phyloP scores from a whole-genome alignment of 2,888 invertebrate species.

The Heliconius hortense region DNA sequence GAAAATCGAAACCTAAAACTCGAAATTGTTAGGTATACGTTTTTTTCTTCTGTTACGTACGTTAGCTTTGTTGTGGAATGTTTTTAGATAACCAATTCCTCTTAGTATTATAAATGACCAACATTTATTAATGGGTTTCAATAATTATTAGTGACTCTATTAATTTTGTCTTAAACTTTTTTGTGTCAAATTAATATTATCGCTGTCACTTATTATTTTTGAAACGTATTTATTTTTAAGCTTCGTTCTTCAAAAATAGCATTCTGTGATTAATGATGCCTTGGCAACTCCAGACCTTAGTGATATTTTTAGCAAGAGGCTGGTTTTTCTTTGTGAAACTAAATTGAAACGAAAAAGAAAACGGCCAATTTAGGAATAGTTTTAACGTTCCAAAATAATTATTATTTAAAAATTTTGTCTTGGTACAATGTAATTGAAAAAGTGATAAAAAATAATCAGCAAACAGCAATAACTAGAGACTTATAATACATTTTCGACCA shows the following conservation, averaged over 20 bases:
- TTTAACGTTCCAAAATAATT: conserved; percentile 35
- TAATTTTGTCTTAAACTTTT: conserved; percentile 26
- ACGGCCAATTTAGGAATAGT: conserved; percentile 51
- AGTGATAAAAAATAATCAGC: not conserved
- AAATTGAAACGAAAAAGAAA: conserved; percentile 40
- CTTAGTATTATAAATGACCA: conserved; percentile 52
- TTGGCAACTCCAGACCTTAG: conserved; percentile 63
- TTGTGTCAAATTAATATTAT: conserved; percentile 44
- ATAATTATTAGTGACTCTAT: conserved; percentile 45
- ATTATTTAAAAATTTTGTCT: conserved; percentile 4
- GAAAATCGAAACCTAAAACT: conserved; percentile 57
- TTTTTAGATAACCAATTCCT: conserved; percentile 44
- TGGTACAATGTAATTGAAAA: not conserved
- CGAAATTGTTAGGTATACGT: conserved; percentile 61
- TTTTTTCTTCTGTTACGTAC: conserved; percentile 49
- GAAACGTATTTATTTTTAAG: conserved; percentile 38
- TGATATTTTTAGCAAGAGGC: conserved; percentile 57
- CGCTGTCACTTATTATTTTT: conserved; percentile 43
- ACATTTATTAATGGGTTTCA: conserved; percentile 45
- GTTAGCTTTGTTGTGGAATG: conserved; percentile 56
- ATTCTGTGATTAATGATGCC: conserved; percentile 72
- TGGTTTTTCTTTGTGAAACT: conserved; percentile 51
- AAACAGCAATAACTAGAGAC: not conserved
- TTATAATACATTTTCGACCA: not conserved
- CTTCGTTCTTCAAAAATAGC: conserved; percentile 57